phyloP scores from a whole-genome alignment of 2,888 invertebrate genomes.

The Nymphalis c-album region DNA sequence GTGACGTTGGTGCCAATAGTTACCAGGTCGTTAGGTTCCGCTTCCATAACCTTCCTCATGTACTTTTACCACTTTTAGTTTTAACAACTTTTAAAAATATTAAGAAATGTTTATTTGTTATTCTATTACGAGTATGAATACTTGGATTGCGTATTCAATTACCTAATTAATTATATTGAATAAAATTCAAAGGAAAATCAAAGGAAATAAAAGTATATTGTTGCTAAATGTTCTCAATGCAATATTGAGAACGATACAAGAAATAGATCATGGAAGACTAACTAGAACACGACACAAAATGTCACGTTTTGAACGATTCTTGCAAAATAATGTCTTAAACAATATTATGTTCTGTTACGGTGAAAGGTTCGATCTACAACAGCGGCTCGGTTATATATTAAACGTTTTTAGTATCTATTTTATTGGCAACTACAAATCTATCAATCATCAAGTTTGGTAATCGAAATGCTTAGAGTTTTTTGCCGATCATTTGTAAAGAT shows the following conservation, averaged over 20 bases:
- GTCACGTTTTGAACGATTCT: constrained; percentile 37
- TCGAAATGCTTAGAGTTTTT: neutral
- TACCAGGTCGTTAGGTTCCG: constrained; percentile 48
- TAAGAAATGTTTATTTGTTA: neutral
- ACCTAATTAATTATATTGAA: neutral
- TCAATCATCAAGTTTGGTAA: neutral
- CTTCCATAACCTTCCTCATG: constrained; percentile 15
- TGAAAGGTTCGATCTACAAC: constrained; percentile 29
- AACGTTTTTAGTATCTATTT: neutral
- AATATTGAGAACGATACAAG: constrained; percentile 20
- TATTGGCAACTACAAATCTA: neutral
- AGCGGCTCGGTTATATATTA: neutral
- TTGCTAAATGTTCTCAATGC: constrained; percentile 14
- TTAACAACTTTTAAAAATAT: neutral
- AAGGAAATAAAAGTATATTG: neutral
- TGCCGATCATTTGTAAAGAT: neutral
- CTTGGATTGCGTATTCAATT: too few species aligned
- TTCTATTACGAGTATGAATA: neutral
- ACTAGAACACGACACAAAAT: constrained; percentile 37
- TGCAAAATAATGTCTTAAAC: constrained; percentile 35
- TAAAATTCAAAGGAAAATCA: neutral
- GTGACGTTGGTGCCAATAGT: constrained; percentile 44
- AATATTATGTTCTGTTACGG: constrained; percentile 34
- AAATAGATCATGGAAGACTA: constrained; percentile 35
- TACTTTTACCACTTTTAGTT: neutral